Base-by-base conservation (phyloP, 2,797 vertebrate species). In the Rhynchotus rufescens region DNA sequence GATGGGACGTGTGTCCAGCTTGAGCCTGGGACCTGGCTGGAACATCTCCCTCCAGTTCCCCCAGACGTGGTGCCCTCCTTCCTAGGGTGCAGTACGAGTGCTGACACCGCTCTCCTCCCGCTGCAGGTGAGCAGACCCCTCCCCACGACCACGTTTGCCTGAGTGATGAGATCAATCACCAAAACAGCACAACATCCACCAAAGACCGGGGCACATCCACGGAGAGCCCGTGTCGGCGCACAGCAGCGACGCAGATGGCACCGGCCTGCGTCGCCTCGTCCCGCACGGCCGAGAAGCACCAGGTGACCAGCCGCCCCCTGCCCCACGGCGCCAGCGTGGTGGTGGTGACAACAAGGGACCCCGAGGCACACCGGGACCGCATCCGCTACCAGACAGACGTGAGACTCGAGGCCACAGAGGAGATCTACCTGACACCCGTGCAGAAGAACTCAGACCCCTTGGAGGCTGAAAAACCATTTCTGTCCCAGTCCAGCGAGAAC, bases 191-290 rank as follows among this genome's bases (percentile, higher is more conserved):
- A 26, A 97, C 98, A 4, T 98, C 98, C 97, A 99, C 99, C 97
- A 99, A 99, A 98, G 99, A 99, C 97, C 97, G 99, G 5, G 99
- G 99, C 91, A 99, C 99, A 0, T 99, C 99, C 81, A 99, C 99
- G 0, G 99, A 99, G 73, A 98, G 98, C 86, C 99, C 98, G 0
- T 98, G 98, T 96, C 98, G 98, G 80, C 98, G 98, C 87, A 97
- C 97, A 5, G 95, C 98, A 3, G 98, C 98, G 38, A 98, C 98
- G 20, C 98, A 98, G 96, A 97, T 98, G 85, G 90, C 97, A 60
- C 98, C 26, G 45, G 20, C 95, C 93, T 25, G 96, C 1, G 19
- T 96, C 0, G n/a, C 97, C 95, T 34, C 98, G 0, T 82, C 96
- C 61, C 94, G 91, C 80, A 97, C 91, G 4, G 84, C 84, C 1